phyloP scores from a whole-genome alignment of 2,797 vertebrate species.

The Lepilemur septentrionalis region DNA sequence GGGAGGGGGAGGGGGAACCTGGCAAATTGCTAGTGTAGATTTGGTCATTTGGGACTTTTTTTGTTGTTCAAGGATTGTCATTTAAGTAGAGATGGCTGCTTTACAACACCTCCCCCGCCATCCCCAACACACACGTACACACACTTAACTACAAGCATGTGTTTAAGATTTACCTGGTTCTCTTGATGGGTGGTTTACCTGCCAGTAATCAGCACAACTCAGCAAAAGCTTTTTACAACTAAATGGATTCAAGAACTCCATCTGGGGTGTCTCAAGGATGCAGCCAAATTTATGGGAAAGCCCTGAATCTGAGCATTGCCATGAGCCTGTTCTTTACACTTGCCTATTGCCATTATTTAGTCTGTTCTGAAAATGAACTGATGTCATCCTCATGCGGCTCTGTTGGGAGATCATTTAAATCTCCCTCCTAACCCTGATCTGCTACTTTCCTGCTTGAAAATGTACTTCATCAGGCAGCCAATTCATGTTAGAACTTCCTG shows the following conservation, averaged over 20 bases:
- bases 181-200: slow-evolving; percentile 14
- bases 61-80: background rate
- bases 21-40: background rate
- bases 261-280: background rate
- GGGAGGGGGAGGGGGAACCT: background rate
- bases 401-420: slow-evolving; percentile 51
- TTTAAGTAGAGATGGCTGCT: background rate
- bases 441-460: slow-evolving; percentile 58
- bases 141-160: background rate
- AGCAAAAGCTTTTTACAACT: slow-evolving; percentile 33
- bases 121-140: background rate
- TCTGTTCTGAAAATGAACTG: slow-evolving; percentile 71
- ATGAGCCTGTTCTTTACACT: slow-evolving; percentile 50
- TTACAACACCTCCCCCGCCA: background rate
- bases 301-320: background rate
- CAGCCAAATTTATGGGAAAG: slow-evolving; percentile 14
- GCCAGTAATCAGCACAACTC: slow-evolving; percentile 15
- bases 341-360: slow-evolving; percentile 60
- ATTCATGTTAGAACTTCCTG: slow-evolving; percentile 71
- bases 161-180: slow-evolving; percentile 45
- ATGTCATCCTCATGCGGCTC: slow-evolving; percentile 44
- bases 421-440: slow-evolving; percentile 35
- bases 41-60: slow-evolving; percentile 12
- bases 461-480: slow-evolving; percentile 12
- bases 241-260: background rate